Conservation (phyloP, 2,888 invertebrate genomes). For the Thysanoteuthis rhombus region DNA sequence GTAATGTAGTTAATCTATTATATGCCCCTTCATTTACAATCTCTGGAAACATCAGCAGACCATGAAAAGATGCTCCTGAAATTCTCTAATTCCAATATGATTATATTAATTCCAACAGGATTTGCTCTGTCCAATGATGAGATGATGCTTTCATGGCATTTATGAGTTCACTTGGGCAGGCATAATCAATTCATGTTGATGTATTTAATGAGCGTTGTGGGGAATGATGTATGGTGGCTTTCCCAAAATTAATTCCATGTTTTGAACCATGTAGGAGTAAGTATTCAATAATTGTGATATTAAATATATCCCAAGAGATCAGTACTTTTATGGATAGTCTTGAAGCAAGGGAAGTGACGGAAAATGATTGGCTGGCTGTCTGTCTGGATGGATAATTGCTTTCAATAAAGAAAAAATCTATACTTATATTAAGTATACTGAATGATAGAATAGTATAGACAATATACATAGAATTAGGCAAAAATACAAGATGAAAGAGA, state of each 20-base stretch:
- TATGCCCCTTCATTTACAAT: not conserved
- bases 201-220: not conserved
- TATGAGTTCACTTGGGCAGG: not conserved
- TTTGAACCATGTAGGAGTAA: not conserved
- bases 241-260: not conserved
- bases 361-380: not conserved
- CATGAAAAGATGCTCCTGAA: not conserved
- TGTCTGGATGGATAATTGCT: not conserved
- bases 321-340: not conserved
- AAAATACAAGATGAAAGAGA: too few relatives aligned
- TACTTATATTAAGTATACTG: too few relatives aligned
- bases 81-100: not conserved
- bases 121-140: not conserved
- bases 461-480: too few relatives aligned
- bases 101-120: not conserved
- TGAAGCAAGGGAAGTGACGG: too few relatives aligned
- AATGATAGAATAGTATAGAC: too few relatives aligned
- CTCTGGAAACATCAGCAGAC: not conserved
- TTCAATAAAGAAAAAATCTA: not conserved
- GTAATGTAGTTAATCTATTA: not conserved
- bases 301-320: not conserved
- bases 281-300: not conserved
- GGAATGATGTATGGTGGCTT: not conserved
- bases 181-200: not conserved
- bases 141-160: not conserved